Evolutionary conservation across 2,113 vertebrate species (phyloP).

Genomic region (Pionites leucogaster): DNA sequence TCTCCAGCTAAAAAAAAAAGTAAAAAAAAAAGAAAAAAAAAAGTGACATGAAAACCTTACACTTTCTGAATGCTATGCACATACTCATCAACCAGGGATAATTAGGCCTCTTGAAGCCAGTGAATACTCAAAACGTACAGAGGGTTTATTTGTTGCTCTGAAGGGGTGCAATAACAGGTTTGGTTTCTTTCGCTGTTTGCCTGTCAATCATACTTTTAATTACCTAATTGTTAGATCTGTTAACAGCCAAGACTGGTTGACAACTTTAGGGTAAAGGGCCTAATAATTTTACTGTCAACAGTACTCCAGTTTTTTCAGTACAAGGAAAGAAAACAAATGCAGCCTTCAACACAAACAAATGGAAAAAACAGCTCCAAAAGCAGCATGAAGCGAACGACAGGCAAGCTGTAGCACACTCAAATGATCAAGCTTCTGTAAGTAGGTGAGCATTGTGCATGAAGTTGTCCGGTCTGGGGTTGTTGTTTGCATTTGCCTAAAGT

Average conservation of each 20-base stretch:
- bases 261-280: conserved; percentile 54
- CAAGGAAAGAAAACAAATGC: conserved; percentile 71
- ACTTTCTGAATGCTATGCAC: conserved; percentile 58
- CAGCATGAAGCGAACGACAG: conserved; percentile 52
- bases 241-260: conserved; percentile 63
- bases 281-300: conserved; percentile 72
- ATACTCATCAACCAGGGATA: conserved; percentile 64
- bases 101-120: conserved; percentile 61
- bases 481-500: conserved; percentile 18
- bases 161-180: conserved; percentile 73
- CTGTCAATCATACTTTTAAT: conserved; percentile 71
- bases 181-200: conserved; percentile 70
- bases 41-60: conserved; percentile 56
- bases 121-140: conserved; percentile 74
- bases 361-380: conserved; percentile 64
- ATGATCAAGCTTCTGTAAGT: conserved; percentile 57
- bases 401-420: conserved; percentile 53
- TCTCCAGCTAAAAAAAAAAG: conserved; percentile 3
- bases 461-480: background rate
- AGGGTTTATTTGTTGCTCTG: conserved; percentile 72
- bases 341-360: conserved; percentile 71
- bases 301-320: conserved; percentile 68
- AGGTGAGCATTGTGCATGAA: conserved; percentile 5
- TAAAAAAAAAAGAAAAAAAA: background rate
- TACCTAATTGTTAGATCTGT: conserved; percentile 65